Evolutionary conservation across 1,140 invertebrate genomes (phyloP).

Genomic region (Lasioglossum baleicum): DNA sequence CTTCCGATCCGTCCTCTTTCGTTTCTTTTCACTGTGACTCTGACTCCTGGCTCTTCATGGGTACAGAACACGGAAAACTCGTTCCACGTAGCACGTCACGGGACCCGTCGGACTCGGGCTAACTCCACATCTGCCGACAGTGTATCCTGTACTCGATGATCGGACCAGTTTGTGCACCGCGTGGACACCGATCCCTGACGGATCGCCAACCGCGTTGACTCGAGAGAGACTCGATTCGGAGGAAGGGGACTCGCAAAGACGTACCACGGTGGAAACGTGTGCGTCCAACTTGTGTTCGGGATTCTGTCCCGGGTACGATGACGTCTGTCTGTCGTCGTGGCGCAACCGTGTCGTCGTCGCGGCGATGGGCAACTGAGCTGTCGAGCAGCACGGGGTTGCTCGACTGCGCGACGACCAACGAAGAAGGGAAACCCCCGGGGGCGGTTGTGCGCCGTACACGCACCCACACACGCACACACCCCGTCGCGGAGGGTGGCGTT

Average conservation of each 20-base stretch:
- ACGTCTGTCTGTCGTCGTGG: constrained; percentile 47
- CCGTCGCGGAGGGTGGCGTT: constrained; percentile 52
- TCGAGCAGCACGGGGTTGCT: constrained; percentile 74
- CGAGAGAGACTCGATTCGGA: too few species aligned
- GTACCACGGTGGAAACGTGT: too few species aligned
- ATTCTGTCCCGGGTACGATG: constrained; percentile 24
- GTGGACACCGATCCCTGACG: background rate
- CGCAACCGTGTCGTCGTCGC: constrained; percentile 78
- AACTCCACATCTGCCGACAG: background rate
- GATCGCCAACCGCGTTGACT: background rate
- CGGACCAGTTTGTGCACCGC: background rate
- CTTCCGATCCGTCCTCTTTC: background rate
- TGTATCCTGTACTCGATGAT: background rate
- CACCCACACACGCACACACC: constrained; percentile 46
- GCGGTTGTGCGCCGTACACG: constrained; percentile 60
- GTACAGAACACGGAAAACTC: background rate
- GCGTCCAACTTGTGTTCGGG: background rate
- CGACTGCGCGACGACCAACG: constrained; percentile 64
- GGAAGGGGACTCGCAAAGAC: too few species aligned
- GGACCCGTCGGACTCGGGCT: constrained; percentile 18
- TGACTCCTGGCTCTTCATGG: background rate
- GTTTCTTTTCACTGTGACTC: background rate
- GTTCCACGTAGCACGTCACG: background rate
- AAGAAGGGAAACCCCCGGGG: constrained; percentile 71
- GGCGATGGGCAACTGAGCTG: constrained; percentile 79